Evolutionary conservation across 2,797 vertebrate species (phyloP), one percentile per base, ranked within the genome.

Genomic region (Coendou prehensilis): DNA sequence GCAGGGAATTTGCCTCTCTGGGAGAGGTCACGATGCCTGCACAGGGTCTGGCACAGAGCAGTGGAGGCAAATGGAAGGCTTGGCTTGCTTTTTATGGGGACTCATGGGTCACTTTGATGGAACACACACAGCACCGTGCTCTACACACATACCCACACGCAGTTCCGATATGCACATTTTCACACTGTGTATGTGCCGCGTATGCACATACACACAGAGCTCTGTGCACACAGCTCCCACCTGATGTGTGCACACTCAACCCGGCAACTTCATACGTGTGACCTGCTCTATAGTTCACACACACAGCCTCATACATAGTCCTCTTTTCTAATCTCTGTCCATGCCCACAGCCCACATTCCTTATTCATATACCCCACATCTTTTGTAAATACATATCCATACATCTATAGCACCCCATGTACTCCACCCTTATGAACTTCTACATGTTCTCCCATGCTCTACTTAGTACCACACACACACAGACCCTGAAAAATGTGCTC

Each of bases 1-100:
- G 83, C 9, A 91, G 93, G 33, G 96, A 52, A 88, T 97, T 84
- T n/a, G 41, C 33, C 86, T 85, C 90, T 95, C 95, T 94, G 97
- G 94, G 97, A 98, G 64, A 81, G 59, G 97, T 97, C 71, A 95
- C 92, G n/a, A 57, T 1, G n/a, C n/a, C 69, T 10, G 45, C 1
- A 14, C 73, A 56, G 90, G 0, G 13, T 28, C 52, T 28, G 47
- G 22, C 3, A 15, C 10, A 22, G 52, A 82, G 6, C 45, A 59
- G 30, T 1, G 1, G 76, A 67, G 73, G 67, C 86, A 59, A 91
- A 89, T 64, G 61, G 17, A 86, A 14, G 59, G 67, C 64, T 41
- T 87, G 41, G 9, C 80, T 86, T 86, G 45, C 67, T 96, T 97
- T 10, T 4, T 0, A 1, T 69, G 87, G 75, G 8, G 0, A 91